Conservation (phyloP, 2,797 vertebrate genomes). For the Pagetopsis macropterus region DNA sequence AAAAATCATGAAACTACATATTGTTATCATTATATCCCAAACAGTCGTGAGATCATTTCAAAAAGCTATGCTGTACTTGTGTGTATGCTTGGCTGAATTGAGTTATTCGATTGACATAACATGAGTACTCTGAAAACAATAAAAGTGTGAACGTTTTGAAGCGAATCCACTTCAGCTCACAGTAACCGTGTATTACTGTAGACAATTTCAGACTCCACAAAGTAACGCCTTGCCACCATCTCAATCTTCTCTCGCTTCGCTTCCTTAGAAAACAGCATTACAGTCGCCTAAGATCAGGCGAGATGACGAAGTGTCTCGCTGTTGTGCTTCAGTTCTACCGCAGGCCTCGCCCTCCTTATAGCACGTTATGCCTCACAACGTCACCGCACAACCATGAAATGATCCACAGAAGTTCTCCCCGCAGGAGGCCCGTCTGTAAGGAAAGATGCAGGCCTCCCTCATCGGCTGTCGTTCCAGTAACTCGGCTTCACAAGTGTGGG, state of each 20-base stretch:
- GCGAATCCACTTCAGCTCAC: neutral
- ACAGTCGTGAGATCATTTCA: neutral
- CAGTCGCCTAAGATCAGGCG: neutral
- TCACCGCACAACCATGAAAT: slow-evolving; percentile 31
- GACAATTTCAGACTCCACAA: slow-evolving; percentile 16
- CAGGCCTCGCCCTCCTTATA: neutral
- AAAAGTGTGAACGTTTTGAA: neutral
- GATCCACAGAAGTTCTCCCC: slow-evolving; percentile 12
- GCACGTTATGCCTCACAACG: slow-evolving; percentile 20
- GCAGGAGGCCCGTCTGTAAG: slow-evolving; percentile 30
- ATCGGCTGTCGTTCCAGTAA: slow-evolving; percentile 1
- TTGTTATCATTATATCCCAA: neutral
- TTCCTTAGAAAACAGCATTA: slow-evolving; percentile 3
- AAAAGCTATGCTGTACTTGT: neutral
- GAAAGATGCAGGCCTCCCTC: neutral
- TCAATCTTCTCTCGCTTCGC: neutral
- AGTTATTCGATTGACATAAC: neutral
- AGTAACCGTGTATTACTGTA: neutral
- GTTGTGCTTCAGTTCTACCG: slow-evolving; percentile 5
- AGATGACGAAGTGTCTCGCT: neutral
- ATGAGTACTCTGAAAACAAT: neutral
- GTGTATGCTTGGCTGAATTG: neutral
- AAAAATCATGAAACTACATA: neutral
- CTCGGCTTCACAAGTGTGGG: slow-evolving; percentile 1
- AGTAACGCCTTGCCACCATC: neutral